These are phyloP conservation scores for Drosophila trapezifrons DNA, from an alignment of 1,140 invertebrate genomes.

Conservation along the genomic window DNA sequence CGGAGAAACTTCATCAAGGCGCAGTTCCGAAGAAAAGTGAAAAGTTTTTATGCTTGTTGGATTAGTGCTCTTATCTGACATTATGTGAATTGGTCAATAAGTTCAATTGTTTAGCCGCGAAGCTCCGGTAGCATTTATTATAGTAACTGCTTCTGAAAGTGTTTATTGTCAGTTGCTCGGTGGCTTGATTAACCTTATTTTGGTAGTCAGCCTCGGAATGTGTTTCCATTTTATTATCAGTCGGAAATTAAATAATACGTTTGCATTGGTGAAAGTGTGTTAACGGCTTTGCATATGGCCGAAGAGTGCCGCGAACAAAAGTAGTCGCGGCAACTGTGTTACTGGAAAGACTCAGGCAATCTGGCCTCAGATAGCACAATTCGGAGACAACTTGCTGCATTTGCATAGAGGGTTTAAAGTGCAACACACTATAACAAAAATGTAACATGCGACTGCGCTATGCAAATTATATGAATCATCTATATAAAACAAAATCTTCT, in stretches of 20 bases:
- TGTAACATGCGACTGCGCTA: constrained; percentile 15
- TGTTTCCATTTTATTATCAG: constrained; percentile 40
- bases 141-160: constrained; percentile 5
- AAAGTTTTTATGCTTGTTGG: constrained; percentile 30
- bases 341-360: background rate
- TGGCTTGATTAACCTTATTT: background rate
- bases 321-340: constrained; percentile 32
- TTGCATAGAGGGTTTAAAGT: constrained; percentile 44
- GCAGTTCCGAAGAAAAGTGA: constrained; percentile 40
- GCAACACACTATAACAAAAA: constrained; percentile 33
- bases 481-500: background rate
- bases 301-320: constrained; percentile 42
- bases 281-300: constrained; percentile 63
- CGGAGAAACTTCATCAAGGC: constrained; percentile 45
- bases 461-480: constrained; percentile 21
- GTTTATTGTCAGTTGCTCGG: background rate
- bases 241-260: constrained; percentile 65
- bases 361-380: constrained; percentile 7
- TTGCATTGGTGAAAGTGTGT: constrained; percentile 75
- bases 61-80: constrained; percentile 13
- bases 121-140: background rate
- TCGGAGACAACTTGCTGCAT: constrained; percentile 22
- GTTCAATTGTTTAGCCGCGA: constrained; percentile 4
- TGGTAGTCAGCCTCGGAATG: background rate
- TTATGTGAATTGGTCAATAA: constrained; percentile 35